phyloP scores from a whole-genome alignment of 1,140 invertebrate genomes.

The Temnothorax curvispinosus region DNA sequence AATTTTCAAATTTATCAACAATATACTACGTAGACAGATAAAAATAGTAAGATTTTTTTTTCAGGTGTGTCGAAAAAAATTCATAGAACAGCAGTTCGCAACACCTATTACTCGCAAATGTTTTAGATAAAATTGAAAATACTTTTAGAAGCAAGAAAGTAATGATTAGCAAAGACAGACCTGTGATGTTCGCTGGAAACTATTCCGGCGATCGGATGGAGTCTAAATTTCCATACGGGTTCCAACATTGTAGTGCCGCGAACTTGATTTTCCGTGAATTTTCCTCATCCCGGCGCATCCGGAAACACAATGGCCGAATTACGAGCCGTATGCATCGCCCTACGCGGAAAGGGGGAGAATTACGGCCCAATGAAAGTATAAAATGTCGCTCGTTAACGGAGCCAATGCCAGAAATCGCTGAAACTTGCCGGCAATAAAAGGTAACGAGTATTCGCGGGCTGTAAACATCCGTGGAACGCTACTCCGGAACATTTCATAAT shows the following conservation, averaged over 20 bases:
- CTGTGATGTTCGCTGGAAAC: neutral
- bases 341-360: slow-evolving; percentile 57
- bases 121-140: neutral
- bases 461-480: slow-evolving; percentile 72
- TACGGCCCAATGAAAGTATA: slow-evolving; percentile 67
- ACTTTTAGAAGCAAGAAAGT: neutral
- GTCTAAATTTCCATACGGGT: neutral
- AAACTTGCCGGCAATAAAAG: slow-evolving; percentile 72
- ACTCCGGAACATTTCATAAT: slow-evolving; percentile 77
- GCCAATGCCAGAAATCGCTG: slow-evolving; percentile 72
- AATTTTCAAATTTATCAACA: neutral
- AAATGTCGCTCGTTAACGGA: slow-evolving; percentile 73
- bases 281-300: neutral
- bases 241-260: too few relatives aligned
- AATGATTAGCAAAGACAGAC: neutral
- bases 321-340: slow-evolving; percentile 1
- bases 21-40: too few relatives aligned
- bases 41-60: neutral
- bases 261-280: slow-evolving; percentile 1
- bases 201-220: neutral
- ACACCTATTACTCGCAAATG: neutral
- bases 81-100: neutral
- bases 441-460: slow-evolving; percentile 74
- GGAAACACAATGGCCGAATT: slow-evolving; percentile 58
- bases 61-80: neutral